Percentiles rank a stretch among this genome's conserved stretches.
Conservation (phyloP, 2,113 vertebrate genomes). For the Melanerpes formicivorus region DNA sequence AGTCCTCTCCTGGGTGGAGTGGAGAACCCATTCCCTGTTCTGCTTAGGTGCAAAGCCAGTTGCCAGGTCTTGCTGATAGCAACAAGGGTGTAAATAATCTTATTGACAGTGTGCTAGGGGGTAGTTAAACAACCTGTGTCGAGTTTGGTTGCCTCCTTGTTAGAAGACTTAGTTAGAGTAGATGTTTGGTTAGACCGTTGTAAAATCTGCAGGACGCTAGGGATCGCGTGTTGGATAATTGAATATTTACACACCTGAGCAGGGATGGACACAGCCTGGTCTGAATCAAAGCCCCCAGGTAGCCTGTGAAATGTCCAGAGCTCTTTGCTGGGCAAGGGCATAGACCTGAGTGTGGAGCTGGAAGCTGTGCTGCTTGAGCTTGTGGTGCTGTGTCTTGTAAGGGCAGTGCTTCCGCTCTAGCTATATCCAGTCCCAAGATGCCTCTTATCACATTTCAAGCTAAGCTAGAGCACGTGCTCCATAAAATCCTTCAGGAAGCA, state of each 20-base stretch:
- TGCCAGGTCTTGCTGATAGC: background rate
- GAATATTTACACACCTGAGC: background rate
- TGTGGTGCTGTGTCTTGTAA: background rate
- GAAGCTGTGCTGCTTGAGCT: background rate
- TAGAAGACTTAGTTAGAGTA: background rate
- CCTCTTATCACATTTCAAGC: background rate
- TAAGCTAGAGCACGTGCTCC: accelerated
- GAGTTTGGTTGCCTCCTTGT: background rate
- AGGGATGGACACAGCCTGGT: background rate
- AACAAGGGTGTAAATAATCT: constrained; percentile 13
- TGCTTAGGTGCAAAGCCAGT: background rate
- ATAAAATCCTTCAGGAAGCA: background rate
- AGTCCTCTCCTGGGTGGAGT: background rate
- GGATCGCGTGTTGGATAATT: background rate
- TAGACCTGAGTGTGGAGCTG: background rate
- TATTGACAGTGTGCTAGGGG: background rate
- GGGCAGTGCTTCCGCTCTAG: background rate
- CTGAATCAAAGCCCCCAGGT: background rate
- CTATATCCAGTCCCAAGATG: background rate
- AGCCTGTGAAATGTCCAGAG: background rate
- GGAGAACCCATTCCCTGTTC: background rate
- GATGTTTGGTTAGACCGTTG: background rate
- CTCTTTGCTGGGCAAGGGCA: background rate
- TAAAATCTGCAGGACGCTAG: background rate
- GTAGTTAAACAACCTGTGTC: background rate